Base-by-base conservation (phyloP, 2,888 invertebrate species). In the Campaea margaritaria region DNA sequence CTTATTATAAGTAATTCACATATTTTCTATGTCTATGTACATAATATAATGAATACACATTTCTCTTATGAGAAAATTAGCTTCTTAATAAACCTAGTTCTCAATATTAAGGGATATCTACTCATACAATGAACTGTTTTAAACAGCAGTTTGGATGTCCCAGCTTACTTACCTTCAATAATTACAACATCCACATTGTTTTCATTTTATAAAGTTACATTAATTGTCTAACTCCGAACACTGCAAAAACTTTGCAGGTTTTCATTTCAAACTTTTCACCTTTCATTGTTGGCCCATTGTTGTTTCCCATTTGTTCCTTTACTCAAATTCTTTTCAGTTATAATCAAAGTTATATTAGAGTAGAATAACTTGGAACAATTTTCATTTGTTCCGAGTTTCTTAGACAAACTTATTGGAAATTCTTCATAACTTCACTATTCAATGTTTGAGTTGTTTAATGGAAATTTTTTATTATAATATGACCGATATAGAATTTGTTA, bases 231-330 rank as follows among this genome's bases (percentile, higher is more conserved):
- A 21, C 2, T 21, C 5, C 2, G 31, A 31, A 31, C 31, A 74
- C 76, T 71, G 77, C 72, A 76, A 75, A 79, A 86, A 87, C 76
- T 86, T 86, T 78, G 76, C 80, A 80, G 77, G 81, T 82, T 85
- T 73, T 86, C 76, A 82, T 85, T 85, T 76, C 70, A 76, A 87
- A 89, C 79, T 88, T 86, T 75, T 74, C 71, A 74, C 80, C 78
- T 82, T 78, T 80, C 79, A 83, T 83, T 87, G 85, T 85, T 82
- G 79, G 80, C 83, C 76, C 83, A 79, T 84, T 72, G 75, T 78
- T 62, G 58, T 82, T 80, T 78, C 78, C 74, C 76, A 72, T 81
- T 85, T 83, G 79, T 83, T 67, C 64, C 76, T 71, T 76, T 81
- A 76, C 78, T 76, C 66, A 73, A 82, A 82, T 82, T 82, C 79